Base-by-base conservation (phyloP, 2,888 invertebrate genomes). In the Taenaris catops region DNA sequence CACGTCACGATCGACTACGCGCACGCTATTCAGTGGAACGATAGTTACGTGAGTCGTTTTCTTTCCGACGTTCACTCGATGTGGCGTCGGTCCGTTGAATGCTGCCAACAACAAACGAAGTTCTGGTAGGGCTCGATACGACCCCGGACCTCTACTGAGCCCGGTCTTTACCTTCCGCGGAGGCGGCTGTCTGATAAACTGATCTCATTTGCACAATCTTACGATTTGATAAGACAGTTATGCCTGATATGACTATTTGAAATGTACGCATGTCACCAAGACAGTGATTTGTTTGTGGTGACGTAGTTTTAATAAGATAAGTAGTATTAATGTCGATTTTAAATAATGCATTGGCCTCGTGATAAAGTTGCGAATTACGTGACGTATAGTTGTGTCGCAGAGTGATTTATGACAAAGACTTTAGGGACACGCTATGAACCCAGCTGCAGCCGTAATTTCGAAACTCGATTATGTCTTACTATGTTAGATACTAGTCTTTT, bases 121-220 rank as follows among this genome's bases (percentile, higher is more conserved):
- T 49, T 58, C 55, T 72, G 70, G 68, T 70, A 70, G 70, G 72
- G 69, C 60, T 64, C 44, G 46, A 38, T 44, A 26, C 47, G 50
- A 57, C 49, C 54, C 49, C 55, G 67, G 65, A 70, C 63, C 67
- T 67, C 68, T 63, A 55, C 49, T 63, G 53, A 61, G 62, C 67
- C 63, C 64, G 65, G 63, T 57, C 60, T 54, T 57, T 50, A 55
- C 51, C 50, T 51, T 51, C 41, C 45, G 41, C 51, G 55, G 38
- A 45, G 56, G 59, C 61, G 63, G 48, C 60, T 47, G 58, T 47
- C 58, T 47, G 31, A 36, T 68, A 71, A 71, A 76, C 72, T 73
- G 74, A 53, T 73, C 80, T 75, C 76, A 71, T 81, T 84, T 78
- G 75, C 69, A 72, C 80, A 79, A 74, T 71, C 68, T 67, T 55